Evolutionary conservation across 2,113 vertebrate species (phyloP), one percentile per base, ranked within the genome.

Genomic region (Blennius ocellaris): DNA sequence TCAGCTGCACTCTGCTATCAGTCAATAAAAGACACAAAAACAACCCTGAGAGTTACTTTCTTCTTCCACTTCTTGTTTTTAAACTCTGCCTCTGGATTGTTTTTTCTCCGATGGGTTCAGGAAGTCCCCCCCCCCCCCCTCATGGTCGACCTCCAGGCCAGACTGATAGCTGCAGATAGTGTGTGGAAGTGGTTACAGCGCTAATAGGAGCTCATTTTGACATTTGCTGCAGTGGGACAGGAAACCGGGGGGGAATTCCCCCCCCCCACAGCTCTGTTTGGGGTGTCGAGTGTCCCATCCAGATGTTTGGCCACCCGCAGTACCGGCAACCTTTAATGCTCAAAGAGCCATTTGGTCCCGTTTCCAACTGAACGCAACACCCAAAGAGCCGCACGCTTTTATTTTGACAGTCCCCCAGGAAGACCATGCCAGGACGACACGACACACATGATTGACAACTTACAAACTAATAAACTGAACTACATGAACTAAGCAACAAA

Each of bases 241-340:
- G 87, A 92, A 92, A 59, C 83, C 71, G 57, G 53, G 76, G 77
- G 73, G 69, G n/a, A n/a, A 84, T 91, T 82, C 81, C 78, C 85
- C 80, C 81, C 78, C 85, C 80, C 39, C 21, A 8, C 82, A 80
- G 84, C 65, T 86, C 79, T 69, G 80, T 66, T n/a, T 57, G 81
- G 63, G n/a, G n/a, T n/a, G n/a, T n/a, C n/a, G n/a, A n/a, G n/a
- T n/a, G n/a, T n/a, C n/a, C n/a, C n/a, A n/a, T n/a, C n/a, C n/a
- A n/a, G n/a, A n/a, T n/a, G n/a, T n/a, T n/a, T 57, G 81, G 63
- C 70, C 73, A 66, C 76, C 58, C 54, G 11, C 72, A 52, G 43
- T 30, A n/a, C n/a, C n/a, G n/a, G n/a, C n/a, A n/a, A n/a, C n/a
- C n/a, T n/a, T n/a, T n/a, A n/a, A n/a, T n/a, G n/a, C n/a, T n/a